These are phyloP conservation scores for Trichogramma pretiosum DNA, from an alignment of 1,140 invertebrate genomes.

Conservation along the genomic window DNA sequence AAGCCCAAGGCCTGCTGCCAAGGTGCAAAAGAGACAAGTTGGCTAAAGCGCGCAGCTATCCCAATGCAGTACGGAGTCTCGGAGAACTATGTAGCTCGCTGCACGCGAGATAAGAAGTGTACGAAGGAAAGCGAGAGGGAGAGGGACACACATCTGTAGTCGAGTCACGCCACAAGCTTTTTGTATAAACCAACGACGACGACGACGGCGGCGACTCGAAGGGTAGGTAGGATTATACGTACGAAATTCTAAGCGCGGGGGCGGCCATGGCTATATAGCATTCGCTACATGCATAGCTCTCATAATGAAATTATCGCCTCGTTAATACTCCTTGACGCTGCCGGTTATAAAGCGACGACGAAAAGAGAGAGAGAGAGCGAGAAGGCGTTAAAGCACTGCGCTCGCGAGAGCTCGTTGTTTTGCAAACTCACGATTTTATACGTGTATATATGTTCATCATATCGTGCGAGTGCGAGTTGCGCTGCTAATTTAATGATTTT, in stretches of 20 bases:
- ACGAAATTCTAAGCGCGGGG: too few relatives aligned
- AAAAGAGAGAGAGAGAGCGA: constrained; percentile 19
- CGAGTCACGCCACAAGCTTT: constrained; percentile 13
- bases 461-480: too few relatives aligned
- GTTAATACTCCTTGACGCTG: constrained; percentile 28
- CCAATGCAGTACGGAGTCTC: neutral
- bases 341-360: constrained; percentile 20
- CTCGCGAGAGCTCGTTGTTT: too few relatives aligned
- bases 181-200: constrained; percentile 19
- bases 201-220: too few relatives aligned
- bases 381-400: neutral
- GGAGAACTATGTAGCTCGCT: too few relatives aligned
- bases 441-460: constrained; percentile 1
- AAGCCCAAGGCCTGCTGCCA: too few relatives aligned
- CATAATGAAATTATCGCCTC: constrained; percentile 40
- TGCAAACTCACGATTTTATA: too few relatives aligned
- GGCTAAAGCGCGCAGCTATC: too few relatives aligned
- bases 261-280: too few relatives aligned
- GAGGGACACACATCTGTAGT: constrained; percentile 5
- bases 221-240: too few relatives aligned
- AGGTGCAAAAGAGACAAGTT: too few relatives aligned
- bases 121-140: neutral
- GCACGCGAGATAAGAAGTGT: neutral
- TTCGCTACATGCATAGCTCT: neutral
- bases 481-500: constrained; percentile 43